phyloP scores from a whole-genome alignment of 2,113 vertebrate genomes.

The Pelodiscus sinensis region DNA sequence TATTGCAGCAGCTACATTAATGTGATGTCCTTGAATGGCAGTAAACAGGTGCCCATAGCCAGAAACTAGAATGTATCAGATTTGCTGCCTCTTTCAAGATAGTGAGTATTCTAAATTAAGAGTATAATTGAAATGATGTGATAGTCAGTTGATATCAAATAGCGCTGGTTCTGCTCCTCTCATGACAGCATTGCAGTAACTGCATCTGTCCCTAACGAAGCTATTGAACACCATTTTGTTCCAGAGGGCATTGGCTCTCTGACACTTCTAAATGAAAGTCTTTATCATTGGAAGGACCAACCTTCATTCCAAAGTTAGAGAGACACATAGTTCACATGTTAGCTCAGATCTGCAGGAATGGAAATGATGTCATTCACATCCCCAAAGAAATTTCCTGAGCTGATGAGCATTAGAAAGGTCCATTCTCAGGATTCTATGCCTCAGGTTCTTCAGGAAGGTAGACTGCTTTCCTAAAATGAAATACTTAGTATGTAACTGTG shows the following conservation, averaged over 20 bases:
- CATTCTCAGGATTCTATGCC: not conserved
- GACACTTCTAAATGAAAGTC: not conserved
- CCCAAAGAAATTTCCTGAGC: not conserved
- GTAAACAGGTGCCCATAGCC: not conserved
- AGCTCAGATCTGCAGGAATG: not conserved
- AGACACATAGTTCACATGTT: not conserved
- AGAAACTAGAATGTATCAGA: not conserved
- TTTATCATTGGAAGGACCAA: not conserved
- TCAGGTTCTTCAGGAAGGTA: not conserved
- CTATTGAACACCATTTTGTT: not conserved
- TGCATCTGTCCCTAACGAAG: not conserved
- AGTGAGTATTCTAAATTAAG: fast-evolving
- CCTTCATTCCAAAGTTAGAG: not conserved
- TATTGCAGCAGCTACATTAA: not conserved
- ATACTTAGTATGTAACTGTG: not conserved
- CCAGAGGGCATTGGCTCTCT: not conserved
- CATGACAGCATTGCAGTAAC: not conserved
- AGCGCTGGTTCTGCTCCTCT: not conserved
- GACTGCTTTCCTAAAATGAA: not conserved
- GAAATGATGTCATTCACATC: not conserved
- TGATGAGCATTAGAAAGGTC: not conserved
- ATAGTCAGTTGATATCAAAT: not conserved
- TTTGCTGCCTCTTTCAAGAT: not conserved
- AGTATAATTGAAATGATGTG: not conserved
- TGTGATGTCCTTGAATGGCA: not conserved